These are phyloP conservation scores for Tetraneura akinire DNA, from an alignment of 1,140 invertebrate genomes.

Conservation along the genomic window DNA sequence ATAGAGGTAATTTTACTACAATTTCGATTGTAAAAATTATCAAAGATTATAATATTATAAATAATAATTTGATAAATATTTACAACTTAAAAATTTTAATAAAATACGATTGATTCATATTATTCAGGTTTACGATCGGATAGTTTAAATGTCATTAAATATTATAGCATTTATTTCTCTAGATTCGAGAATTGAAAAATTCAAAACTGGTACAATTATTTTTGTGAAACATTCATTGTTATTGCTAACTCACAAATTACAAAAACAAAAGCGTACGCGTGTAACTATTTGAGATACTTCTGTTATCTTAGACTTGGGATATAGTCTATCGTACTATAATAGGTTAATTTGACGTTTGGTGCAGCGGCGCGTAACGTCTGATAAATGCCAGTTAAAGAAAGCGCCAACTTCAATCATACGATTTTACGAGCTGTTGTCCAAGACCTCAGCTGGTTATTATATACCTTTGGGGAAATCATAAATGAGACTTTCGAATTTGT, in stretches of 20 bases:
- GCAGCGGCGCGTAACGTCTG: conserved; percentile 33
- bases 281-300: background rate
- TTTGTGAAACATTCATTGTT: no score
- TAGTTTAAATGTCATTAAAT: background rate
- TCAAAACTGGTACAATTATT: no score
- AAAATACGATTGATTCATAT: no score
- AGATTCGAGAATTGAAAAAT: background rate
- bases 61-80: no score
- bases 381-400: conserved; percentile 41
- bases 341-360: conserved; percentile 16
- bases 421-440: conserved; percentile 42
- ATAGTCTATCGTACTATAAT: background rate
- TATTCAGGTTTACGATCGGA: background rate
- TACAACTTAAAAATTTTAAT: no score
- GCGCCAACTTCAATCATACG: conserved; percentile 20
- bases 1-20: no score
- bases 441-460: no score
- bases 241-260: background rate
- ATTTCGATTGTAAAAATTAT: no score
- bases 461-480: conserved; percentile 29
- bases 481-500: conserved; percentile 24
- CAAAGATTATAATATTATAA: no score
- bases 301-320: background rate
- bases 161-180: background rate
- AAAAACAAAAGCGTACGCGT: background rate